Conservation (phyloP, 2,113 vertebrate species). For the Cephalopholis sonnerati region DNA sequence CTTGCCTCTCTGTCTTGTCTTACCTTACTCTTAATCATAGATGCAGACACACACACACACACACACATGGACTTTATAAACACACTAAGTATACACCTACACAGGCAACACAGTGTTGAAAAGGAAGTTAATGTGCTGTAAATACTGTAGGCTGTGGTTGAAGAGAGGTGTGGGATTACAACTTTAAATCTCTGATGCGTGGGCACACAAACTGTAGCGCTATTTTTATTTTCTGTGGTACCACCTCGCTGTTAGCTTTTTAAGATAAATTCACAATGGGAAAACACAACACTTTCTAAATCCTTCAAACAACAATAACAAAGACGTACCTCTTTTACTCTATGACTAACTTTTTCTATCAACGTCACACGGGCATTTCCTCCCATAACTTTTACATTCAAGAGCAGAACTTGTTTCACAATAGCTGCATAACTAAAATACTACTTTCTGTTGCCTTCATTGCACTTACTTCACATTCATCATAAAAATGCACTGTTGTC, state of each 20-base stretch:
- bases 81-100: conserved; percentile 48
- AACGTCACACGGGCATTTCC: background rate
- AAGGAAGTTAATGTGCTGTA: conserved; percentile 75
- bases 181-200: conserved; percentile 65
- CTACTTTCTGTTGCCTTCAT: background rate
- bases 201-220: conserved; percentile 47
- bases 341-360: background rate
- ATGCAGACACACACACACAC: conserved; percentile 12
- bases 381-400: conserved; percentile 33
- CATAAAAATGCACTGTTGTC: background rate
- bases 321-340: background rate
- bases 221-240: conserved; percentile 57
- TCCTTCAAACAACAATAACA: conserved; percentile 25
- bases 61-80: conserved; percentile 39
- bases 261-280: conserved; percentile 14
- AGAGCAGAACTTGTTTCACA: background rate
- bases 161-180: conserved; percentile 69
- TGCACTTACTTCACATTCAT: conserved; percentile 29
- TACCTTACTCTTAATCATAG: conserved; percentile 61
- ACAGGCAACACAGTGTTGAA: conserved; percentile 45
- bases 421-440: background rate
- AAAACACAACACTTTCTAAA: conserved; percentile 1
- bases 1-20: conserved; percentile 62
- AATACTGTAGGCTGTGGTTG: conserved; percentile 60
- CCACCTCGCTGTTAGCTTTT: conserved; percentile 20